These are phyloP conservation scores for Lepidurus arcticus DNA, from an alignment of 1,140 invertebrate species.

Conservation along the genomic window DNA sequence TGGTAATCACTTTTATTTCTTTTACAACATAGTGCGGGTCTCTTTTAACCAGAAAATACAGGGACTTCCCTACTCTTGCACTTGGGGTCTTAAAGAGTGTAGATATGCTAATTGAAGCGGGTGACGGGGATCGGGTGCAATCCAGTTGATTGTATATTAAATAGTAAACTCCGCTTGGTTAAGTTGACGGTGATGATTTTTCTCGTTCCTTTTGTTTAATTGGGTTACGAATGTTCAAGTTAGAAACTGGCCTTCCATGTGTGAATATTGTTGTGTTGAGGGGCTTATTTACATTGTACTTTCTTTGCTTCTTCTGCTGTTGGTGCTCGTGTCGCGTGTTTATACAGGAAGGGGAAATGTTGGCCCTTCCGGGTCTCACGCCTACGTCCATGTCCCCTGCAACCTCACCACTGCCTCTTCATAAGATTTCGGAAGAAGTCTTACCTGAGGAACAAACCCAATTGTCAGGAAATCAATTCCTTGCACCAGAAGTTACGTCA, in stretches of 20 bases:
- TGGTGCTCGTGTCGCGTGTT: constrained; percentile 12
- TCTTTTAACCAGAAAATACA: too few relatives aligned
- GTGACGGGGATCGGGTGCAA: too few relatives aligned
- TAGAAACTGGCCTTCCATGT: neutral
- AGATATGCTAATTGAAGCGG: too few relatives aligned
- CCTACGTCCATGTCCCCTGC: constrained; percentile 25
- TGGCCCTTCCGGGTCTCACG: constrained; percentile 21
- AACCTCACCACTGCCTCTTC: constrained; percentile 24
- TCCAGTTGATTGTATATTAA: too few relatives aligned
- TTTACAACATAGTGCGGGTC: too few relatives aligned
- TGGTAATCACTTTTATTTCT: too few relatives aligned
- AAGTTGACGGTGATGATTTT: neutral
- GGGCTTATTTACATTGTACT: constrained; percentile 27
- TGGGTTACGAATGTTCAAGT: too few relatives aligned
- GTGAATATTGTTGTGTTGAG: neutral
- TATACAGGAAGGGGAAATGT: constrained; percentile 26
- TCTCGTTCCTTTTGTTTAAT: neutral
- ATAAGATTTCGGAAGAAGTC: constrained; percentile 19
- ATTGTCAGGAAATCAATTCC: neutral
- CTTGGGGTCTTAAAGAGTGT: too few relatives aligned
- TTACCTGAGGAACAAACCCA: neutral
- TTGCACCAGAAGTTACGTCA: neutral
- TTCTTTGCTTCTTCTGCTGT: constrained; percentile 16
- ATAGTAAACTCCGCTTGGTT: neutral
- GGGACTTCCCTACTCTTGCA: too few relatives aligned